Evolutionary conservation across 1,140 invertebrate species (phyloP).

Genomic region (Trachymyrmex septentrionalis): DNA sequence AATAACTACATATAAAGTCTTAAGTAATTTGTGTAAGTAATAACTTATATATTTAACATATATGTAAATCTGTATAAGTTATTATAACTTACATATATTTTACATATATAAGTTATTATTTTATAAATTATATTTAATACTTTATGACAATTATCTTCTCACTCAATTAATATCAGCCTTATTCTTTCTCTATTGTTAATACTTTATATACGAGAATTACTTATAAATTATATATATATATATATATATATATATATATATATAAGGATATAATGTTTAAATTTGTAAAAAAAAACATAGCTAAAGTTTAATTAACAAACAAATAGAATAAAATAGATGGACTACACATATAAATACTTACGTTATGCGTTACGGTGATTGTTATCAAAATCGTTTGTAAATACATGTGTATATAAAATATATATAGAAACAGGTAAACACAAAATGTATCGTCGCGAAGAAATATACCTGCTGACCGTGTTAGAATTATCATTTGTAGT

Average conservation of each 20-base stretch:
- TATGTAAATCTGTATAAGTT: too few relatives aligned
- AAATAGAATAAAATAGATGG: background rate
- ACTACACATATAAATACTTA: background rate
- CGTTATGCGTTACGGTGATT: background rate
- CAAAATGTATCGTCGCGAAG: background rate
- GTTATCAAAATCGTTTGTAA: background rate
- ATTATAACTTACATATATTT: too few relatives aligned
- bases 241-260: too few relatives aligned
- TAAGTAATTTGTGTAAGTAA: too few relatives aligned
- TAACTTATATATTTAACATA: too few relatives aligned
- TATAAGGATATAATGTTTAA: background rate
- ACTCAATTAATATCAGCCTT: too few relatives aligned
- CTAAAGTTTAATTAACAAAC: background rate
- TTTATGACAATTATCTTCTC: too few relatives aligned
- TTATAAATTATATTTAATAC: too few relatives aligned
- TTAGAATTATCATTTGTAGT: constrained; percentile 43
- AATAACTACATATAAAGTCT: too few relatives aligned
- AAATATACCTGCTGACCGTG: constrained; percentile 10
- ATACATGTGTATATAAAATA: background rate
- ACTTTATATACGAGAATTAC: background rate
- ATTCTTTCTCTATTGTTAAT: too few relatives aligned
- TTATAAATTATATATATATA: background rate
- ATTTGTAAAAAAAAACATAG: background rate
- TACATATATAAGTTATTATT: too few relatives aligned
- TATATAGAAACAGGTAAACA: background rate